Percentiles rank a stretch among this genome's conserved stretches.
phyloP scores from a whole-genome alignment of 2,797 vertebrate species.

The Hyperoplus immaculatus region DNA sequence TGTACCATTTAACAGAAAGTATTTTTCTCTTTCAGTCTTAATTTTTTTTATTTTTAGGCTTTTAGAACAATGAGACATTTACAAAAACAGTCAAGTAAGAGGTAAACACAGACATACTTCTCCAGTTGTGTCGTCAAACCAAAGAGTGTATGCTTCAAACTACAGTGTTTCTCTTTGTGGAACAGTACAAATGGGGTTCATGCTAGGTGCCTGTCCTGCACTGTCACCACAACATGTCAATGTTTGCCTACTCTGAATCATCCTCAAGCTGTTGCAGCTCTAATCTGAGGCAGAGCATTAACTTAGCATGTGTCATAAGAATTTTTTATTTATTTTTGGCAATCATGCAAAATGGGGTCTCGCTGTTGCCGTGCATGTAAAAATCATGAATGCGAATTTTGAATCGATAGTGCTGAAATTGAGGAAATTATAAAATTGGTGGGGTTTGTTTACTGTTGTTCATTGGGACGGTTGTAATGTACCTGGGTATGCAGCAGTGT shows the following conservation, averaged over 20 bases:
- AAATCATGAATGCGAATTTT: background rate
- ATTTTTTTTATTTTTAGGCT: no score
- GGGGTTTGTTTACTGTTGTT: background rate
- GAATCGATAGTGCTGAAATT: background rate
- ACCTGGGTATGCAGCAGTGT: constrained; percentile 27
- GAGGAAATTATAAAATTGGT: background rate
- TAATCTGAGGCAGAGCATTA: constrained; percentile 24
- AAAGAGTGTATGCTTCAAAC: background rate
- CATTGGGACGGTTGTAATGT: background rate
- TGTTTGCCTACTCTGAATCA: constrained; percentile 39
- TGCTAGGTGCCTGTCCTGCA: constrained; percentile 23
- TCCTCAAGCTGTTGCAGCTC: constrained; percentile 13
- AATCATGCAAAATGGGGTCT: constrained; percentile 60
- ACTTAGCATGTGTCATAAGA: constrained; percentile 28
- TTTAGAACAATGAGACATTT: no score
- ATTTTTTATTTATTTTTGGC: constrained; percentile 6
- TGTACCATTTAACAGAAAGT: background rate
- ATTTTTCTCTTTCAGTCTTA: no score
- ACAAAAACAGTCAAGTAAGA: no score
- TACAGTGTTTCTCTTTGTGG: background rate
- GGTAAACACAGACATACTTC: background rate
- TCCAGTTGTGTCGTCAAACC: background rate
- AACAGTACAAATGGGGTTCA: background rate
- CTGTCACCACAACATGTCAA: constrained; percentile 47
- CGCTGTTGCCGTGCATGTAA: background rate